Conservation (phyloP, 2,888 invertebrate genomes). For the Poecilobothrus nobilitatus region DNA sequence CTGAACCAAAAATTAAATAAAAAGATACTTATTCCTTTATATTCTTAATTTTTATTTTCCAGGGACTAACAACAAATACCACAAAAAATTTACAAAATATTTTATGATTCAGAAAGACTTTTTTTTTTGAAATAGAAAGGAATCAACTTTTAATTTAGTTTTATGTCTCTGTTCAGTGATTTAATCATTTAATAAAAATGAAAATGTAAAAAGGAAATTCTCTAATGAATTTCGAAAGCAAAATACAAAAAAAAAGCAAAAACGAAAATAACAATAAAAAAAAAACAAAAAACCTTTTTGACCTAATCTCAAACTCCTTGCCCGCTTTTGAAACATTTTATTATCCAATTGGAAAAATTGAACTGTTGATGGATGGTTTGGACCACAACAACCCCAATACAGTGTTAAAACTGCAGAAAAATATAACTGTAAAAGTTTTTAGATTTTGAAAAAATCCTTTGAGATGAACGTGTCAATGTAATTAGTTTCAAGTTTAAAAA, state of each 20-base stretch:
- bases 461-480: slow-evolving; percentile 6
- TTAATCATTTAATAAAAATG: neutral
- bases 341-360: too few species aligned
- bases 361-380: too few species aligned
- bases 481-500: neutral
- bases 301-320: too few species aligned
- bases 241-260: neutral
- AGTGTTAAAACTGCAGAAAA: too few species aligned
- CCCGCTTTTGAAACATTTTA: too few species aligned
- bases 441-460: neutral
- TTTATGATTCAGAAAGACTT: too few species aligned
- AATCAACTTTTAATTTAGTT: slow-evolving; percentile 1
- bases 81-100: too few species aligned
- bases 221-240: neutral
- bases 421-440: too few species aligned
- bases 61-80: too few species aligned
- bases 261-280: neutral
- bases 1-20: neutral
- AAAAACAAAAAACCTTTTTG: neutral
- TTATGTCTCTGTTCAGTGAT: neutral
- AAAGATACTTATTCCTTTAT: neutral
- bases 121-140: neutral
- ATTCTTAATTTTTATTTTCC: neutral
- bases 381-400: too few species aligned
- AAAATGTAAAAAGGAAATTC: neutral